Conservation (phyloP, 64 coral and sea anemone genomes). For the Hydrozoanthus tunicans region DNA sequence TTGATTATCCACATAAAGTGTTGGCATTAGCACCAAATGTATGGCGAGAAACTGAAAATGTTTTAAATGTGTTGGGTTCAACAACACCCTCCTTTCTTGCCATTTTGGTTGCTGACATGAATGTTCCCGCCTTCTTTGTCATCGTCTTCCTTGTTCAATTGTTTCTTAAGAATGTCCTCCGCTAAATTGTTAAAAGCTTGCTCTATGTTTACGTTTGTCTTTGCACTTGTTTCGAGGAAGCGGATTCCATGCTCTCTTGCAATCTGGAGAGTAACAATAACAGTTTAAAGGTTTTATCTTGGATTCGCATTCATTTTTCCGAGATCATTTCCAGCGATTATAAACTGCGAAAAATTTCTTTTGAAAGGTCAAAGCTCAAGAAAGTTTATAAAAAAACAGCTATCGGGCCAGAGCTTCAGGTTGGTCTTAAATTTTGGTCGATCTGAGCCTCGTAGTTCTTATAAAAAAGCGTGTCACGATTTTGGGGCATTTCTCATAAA, state of each 20-base stretch:
- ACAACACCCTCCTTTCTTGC: constrained; percentile 84
- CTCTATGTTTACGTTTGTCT: constrained; percentile 97
- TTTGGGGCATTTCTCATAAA: no score
- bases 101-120: constrained; percentile 74
- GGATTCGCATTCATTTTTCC: no score
- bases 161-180: constrained; percentile 98
- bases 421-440: no score
- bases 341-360: no score
- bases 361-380: no score
- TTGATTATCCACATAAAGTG: constrained; percentile 35
- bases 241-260: constrained; percentile 96
- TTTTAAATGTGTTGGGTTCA: constrained; percentile 1
- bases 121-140: constrained; percentile 79
- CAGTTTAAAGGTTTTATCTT: no score
- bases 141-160: constrained; percentile 91
- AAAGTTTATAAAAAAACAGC: no score
- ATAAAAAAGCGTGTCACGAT: no score
- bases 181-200: constrained; percentile 91
- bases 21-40: constrained; percentile 8
- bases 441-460: no score
- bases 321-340: no score
- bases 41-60: background rate
- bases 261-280: constrained; percentile 66
- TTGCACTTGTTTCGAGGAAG: constrained; percentile 99
- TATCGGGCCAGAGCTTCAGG: no score